Evolutionary conservation across 92 coral and sea anemone genomes (phyloP).

Genomic region (Epizoanthus stellaris): DNA sequence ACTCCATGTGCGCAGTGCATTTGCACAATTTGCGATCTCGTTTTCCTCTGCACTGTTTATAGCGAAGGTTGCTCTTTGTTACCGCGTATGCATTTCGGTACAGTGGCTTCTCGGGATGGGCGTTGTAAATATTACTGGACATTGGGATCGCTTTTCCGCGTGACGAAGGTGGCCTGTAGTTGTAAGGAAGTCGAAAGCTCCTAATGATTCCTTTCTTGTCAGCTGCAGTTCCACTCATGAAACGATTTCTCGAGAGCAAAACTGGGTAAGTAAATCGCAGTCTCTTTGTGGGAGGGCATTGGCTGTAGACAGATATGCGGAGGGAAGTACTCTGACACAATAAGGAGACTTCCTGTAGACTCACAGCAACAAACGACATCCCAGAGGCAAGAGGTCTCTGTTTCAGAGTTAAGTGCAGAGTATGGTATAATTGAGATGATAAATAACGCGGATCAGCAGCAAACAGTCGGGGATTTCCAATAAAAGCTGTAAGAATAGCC

Average conservation of each 20-base stretch:
- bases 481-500: constrained; percentile 59
- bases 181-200: constrained; percentile 76
- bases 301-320: constrained; percentile 80
- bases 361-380: constrained; percentile 70
- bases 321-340: constrained; percentile 74
- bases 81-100: constrained; percentile 80
- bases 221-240: constrained; percentile 59
- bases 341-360: constrained; percentile 75
- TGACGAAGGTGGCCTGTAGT: constrained; percentile 95
- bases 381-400: constrained; percentile 86
- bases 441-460: constrained; percentile 47
- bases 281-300: constrained; percentile 90
- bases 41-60: constrained; percentile 87
- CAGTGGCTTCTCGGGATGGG: constrained; percentile 87
- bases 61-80: constrained; percentile 80
- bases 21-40: constrained; percentile 79
- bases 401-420: constrained; percentile 58
- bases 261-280: constrained; percentile 80
- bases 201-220: constrained; percentile 80
- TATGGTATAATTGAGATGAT: constrained; percentile 63
- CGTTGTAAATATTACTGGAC: constrained; percentile 89
- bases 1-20: constrained; percentile 73
- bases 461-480: constrained; percentile 82
- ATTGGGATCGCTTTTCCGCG: constrained; percentile 96
- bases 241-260: constrained; percentile 55